Base-by-base conservation (phyloP, 2,888 invertebrate genomes). In the Oconnorella tubifera region DNA sequence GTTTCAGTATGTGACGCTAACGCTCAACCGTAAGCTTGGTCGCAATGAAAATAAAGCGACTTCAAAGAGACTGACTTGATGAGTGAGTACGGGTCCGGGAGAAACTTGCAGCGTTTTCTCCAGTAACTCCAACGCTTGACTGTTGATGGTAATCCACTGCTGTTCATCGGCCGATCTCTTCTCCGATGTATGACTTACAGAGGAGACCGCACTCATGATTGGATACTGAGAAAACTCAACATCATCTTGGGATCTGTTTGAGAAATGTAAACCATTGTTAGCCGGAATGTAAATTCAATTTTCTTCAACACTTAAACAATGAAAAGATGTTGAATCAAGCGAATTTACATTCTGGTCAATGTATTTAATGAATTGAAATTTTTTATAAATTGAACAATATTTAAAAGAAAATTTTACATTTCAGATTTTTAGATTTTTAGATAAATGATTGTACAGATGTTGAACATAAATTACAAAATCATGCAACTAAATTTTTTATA, bases 61-160 rank as follows among this genome's bases (percentile, higher is more conserved):
- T n/a, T n/a, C n/a, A n/a, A 29, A 29, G 25, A 2, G 29, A 2
- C 14, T 29, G 31, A 61, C 61, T 33, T 61, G 50, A 61, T 61
- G 61, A n/a, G 50, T 61, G 23, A 61, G 61, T 3, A 51, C 32
- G 10, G 33, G 31, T 6, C 23, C 29, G 23, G 28, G 25, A n/a
- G 31, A 23, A 19, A 25, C 33, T 2, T 29, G 56, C 25, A 56
- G 33, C 28, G 28, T 29, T 25, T 53, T 27, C 51, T 61, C 50
- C 31, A 61, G 31, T 33, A 49, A 53, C 10, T 31, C 53, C 4
- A 50, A 29, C 25, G 55, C 53, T 53, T 61, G 28, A 27, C 10
- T 31, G 25, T 48, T 61, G 33, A 49, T 31, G 32, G 25, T 23
- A 14, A 25, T 23, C 61, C 48, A 53, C 27, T 10, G 2, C 27